Evolutionary conservation across 2,113 vertebrate species (phyloP).

Genomic region (Tychaedon coryphoeus): DNA sequence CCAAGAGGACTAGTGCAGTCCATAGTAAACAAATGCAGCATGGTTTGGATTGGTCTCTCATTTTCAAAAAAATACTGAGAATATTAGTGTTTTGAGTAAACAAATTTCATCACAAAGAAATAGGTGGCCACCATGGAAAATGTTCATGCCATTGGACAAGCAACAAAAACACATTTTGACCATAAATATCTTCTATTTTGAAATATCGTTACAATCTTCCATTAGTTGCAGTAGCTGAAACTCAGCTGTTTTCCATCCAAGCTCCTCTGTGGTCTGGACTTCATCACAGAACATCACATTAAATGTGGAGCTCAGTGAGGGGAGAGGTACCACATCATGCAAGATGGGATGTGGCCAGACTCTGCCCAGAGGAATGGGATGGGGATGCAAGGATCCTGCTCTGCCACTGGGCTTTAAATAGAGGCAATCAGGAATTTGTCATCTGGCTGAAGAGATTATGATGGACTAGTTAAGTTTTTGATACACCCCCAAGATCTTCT

Average conservation of each 20-base stretch:
- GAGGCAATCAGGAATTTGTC: background rate
- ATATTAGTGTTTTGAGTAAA: background rate
- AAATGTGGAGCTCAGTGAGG: background rate
- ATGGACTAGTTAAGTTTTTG: background rate
- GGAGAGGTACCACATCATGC: background rate
- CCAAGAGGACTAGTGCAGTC: background rate
- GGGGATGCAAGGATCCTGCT: background rate
- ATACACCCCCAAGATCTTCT: background rate
- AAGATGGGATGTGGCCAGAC: rapidly evolving
- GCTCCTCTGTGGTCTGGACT: background rate
- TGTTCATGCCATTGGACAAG: background rate
- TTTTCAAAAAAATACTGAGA: background rate
- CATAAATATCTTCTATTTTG: conserved; percentile 40
- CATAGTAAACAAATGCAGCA: background rate
- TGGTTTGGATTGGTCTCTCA: background rate
- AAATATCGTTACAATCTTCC: background rate
- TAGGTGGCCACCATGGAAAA: background rate
- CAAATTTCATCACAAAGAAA: background rate
- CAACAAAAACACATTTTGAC: conserved; percentile 9
- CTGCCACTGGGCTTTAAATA: background rate
- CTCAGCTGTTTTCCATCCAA: background rate
- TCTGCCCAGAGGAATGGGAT: background rate
- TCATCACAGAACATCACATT: background rate
- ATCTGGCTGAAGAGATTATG: background rate
- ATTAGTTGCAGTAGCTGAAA: background rate